Percentiles rank a stretch among this genome's conserved stretches.
phyloP scores from a whole-genome alignment of 2,113 vertebrate genomes.

The Silurus meridionalis region DNA sequence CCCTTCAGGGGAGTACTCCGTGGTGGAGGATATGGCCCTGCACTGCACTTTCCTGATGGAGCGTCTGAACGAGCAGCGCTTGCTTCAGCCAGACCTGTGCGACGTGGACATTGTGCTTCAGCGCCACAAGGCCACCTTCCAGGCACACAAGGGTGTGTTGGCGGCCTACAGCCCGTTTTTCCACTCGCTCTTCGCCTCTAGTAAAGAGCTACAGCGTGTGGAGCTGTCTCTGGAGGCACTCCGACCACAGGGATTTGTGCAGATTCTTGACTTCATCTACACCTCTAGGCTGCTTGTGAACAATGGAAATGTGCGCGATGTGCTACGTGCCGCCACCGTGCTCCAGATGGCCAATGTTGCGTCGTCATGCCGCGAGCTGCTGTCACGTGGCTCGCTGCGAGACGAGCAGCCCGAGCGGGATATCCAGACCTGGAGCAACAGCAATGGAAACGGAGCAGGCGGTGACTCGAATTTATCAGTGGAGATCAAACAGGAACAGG shows the following conservation, averaged over 20 bases:
- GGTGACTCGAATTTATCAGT: not conserved
- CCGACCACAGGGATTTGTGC: slow-evolving; percentile 80
- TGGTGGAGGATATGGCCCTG: slow-evolving; percentile 87
- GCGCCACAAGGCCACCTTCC: slow-evolving; percentile 82
- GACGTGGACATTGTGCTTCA: slow-evolving; percentile 87
- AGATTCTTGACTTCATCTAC: slow-evolving; percentile 90
- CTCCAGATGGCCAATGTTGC: slow-evolving; percentile 86
- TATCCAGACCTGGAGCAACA: slow-evolving; percentile 21
- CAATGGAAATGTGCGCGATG: slow-evolving; percentile 80
- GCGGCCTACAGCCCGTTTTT: slow-evolving; percentile 89
- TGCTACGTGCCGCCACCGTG: slow-evolving; percentile 79
- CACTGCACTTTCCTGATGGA: slow-evolving; percentile 88
- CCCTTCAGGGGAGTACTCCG: slow-evolving; percentile 82
- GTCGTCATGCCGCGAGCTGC: slow-evolving; percentile 81
- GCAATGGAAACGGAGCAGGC: not conserved
- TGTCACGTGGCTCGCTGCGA: slow-evolving; percentile 76
- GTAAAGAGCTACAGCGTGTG: slow-evolving; percentile 84
- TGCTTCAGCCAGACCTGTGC: slow-evolving; percentile 86
- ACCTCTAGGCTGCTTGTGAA: slow-evolving; percentile 86
- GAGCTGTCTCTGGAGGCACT: slow-evolving; percentile 85
- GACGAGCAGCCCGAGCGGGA: slow-evolving; percentile 68
- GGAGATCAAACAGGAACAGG: slow-evolving; percentile 58
- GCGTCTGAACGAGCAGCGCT: slow-evolving; percentile 86
- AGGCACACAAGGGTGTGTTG: slow-evolving; percentile 84
- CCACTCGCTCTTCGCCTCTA: slow-evolving; percentile 85